Conservation (phyloP, 2,797 vertebrate genomes). For the Microctenopoma steveboyesi region DNA sequence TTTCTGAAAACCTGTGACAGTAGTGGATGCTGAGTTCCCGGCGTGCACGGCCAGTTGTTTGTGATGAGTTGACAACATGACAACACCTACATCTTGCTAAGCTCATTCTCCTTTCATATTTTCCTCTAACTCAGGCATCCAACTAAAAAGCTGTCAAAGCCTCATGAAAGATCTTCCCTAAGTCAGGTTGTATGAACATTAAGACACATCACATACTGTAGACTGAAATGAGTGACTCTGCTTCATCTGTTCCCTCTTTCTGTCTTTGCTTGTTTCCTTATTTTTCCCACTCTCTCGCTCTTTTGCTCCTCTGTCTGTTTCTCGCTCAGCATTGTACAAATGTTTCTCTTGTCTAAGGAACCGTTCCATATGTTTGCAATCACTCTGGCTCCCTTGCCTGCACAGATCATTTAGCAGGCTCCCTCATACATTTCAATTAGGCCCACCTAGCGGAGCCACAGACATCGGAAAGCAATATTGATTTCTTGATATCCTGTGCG, state of each 20-base stretch:
- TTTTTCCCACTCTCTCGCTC: slow-evolving; percentile 20
- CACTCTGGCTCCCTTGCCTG: slow-evolving; percentile 72
- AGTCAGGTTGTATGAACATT: slow-evolving; percentile 35
- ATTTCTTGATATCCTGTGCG: slow-evolving; percentile 76
- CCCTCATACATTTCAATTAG: slow-evolving; percentile 84
- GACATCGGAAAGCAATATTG: slow-evolving; percentile 75
- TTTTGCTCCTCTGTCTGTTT: slow-evolving; percentile 50
- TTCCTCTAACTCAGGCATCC: slow-evolving; percentile 30
- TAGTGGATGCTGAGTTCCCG: slow-evolving; percentile 31
- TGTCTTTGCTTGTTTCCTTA: neutral
- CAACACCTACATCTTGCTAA: slow-evolving; percentile 28
- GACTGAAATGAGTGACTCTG: slow-evolving; percentile 11
- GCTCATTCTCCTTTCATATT: slow-evolving; percentile 25
- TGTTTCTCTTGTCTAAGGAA: slow-evolving; percentile 81
- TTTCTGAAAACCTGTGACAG: slow-evolving; percentile 30
- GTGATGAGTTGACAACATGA: slow-evolving; percentile 61
- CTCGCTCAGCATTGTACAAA: slow-evolving; percentile 70
- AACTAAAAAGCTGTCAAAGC: slow-evolving; percentile 49
- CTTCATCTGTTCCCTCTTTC: slow-evolving; percentile 2
- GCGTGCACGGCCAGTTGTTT: slow-evolving; percentile 46
- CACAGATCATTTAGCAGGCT: slow-evolving; percentile 80
- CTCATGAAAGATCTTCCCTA: slow-evolving; percentile 32
- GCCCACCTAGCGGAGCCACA: slow-evolving; percentile 68
- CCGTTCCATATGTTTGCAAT: slow-evolving; percentile 81
- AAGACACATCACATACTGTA: slow-evolving; percentile 10